Evolutionary conservation across 2,113 vertebrate genomes (phyloP).

Genomic region (Pristiophorus japonicus): DNA sequence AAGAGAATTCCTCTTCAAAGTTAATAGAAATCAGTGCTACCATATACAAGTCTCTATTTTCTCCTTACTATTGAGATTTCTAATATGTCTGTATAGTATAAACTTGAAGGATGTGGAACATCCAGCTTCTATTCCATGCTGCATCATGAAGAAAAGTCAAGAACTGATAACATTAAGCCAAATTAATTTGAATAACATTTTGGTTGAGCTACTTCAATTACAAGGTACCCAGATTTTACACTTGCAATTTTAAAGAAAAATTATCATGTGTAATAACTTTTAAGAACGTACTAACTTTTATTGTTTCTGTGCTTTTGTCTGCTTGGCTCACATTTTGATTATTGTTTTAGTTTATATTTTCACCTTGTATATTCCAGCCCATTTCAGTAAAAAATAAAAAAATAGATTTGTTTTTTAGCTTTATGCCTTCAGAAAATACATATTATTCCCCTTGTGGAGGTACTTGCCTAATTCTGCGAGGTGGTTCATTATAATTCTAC

Average conservation of each 20-base stretch:
- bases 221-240: not conserved
- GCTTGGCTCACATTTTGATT: not conserved
- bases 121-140: too few species aligned
- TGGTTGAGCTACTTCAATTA: not conserved
- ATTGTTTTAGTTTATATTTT: not conserved
- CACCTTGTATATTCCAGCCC: not conserved
- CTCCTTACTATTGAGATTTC: not conserved
- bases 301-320: not conserved
- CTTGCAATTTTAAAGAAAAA: not conserved
- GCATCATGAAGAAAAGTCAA: not conserved
- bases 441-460: not conserved
- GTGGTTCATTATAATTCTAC: not conserved
- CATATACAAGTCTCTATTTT: not conserved
- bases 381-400: not conserved
- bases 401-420: not conserved
- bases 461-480: not conserved
- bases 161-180: not conserved
- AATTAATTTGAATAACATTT: not conserved
- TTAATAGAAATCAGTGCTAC: not conserved
- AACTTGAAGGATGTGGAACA: not conserved
- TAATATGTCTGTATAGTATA: not conserved
- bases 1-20: not conserved
- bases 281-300: not conserved
- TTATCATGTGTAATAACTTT: not conserved
- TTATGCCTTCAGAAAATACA: not conserved